Evolutionary conservation across 2,113 vertebrate species (phyloP).

Genomic region (Oceanodroma tethys): DNA sequence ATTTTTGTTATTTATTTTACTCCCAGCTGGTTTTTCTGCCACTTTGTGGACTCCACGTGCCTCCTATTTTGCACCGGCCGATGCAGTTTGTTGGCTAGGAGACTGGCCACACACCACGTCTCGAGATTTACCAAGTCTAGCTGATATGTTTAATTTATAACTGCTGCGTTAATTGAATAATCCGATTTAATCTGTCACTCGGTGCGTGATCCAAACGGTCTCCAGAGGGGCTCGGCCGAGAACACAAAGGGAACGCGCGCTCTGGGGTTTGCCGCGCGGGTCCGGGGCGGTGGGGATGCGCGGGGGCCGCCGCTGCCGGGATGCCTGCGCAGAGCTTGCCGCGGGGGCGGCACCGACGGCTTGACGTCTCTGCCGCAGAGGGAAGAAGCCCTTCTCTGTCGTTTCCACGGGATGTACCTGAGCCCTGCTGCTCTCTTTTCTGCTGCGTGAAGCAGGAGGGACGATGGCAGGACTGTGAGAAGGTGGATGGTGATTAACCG

Average conservation of each 20-base stretch:
- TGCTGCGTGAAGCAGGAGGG: background rate
- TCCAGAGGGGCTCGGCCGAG: background rate
- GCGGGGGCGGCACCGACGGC: background rate
- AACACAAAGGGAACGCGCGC: background rate
- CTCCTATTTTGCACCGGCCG: background rate
- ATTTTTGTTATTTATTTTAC: background rate
- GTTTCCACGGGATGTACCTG: background rate
- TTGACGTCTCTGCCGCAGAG: background rate
- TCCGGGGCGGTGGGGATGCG: background rate
- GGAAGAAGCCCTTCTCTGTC: background rate
- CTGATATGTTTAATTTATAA: slow-evolving; percentile 11
- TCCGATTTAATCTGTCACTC: background rate
- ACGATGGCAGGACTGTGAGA: background rate
- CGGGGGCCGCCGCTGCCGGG: background rate
- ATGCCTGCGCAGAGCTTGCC: background rate
- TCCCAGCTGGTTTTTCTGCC: background rate
- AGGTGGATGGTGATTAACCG: too few relatives aligned
- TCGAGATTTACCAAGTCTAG: background rate
- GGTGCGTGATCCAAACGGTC: background rate
- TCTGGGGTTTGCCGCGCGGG: background rate
- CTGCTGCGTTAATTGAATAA: slow-evolving; percentile 19
- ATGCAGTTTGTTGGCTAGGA: background rate
- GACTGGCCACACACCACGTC: background rate
- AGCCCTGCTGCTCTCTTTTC: background rate
- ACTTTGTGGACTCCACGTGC: background rate